Conservation (phyloP, 1,140 invertebrate genomes). For the Pseudomyrmex dendroicus region DNA sequence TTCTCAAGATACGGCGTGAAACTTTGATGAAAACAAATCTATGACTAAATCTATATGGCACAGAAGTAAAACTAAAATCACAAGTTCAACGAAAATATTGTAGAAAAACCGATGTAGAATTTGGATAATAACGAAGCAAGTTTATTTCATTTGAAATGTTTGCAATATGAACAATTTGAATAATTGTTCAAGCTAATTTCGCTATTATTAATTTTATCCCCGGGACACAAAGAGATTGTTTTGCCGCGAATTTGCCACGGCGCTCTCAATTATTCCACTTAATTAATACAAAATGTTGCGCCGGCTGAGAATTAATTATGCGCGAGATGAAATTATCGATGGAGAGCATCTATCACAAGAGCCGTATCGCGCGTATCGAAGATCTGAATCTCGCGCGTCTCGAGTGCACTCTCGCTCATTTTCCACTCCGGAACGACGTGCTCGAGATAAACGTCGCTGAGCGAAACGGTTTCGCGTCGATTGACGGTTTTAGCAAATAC, state of each 20-base stretch:
- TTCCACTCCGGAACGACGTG: background rate
- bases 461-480: conserved; percentile 13
- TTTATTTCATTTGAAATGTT: too few relatives aligned
- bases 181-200: too few relatives aligned
- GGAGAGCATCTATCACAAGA: background rate
- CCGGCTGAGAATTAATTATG: conserved; percentile 12
- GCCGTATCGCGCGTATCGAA: conserved; percentile 13
- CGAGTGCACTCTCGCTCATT: conserved; percentile 5
- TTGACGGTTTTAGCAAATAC: conserved; percentile 33
- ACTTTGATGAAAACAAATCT: too few relatives aligned
- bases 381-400: conserved; percentile 5
- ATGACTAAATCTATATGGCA: too few relatives aligned
- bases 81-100: too few relatives aligned
- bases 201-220: background rate
- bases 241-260: background rate
- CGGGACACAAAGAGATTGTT: too few relatives aligned
- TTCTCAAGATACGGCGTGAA: too few relatives aligned
- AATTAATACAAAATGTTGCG: background rate
- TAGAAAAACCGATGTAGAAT: too few relatives aligned
- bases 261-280: conserved; percentile 3
- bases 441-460: conserved; percentile 10
- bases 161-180: too few relatives aligned
- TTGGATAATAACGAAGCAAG: too few relatives aligned
- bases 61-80: too few relatives aligned
- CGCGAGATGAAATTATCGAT: conserved; percentile 24